Conservation (phyloP, 2,888 invertebrate genomes). For the Lepidocyrtinus sp. region DNA sequence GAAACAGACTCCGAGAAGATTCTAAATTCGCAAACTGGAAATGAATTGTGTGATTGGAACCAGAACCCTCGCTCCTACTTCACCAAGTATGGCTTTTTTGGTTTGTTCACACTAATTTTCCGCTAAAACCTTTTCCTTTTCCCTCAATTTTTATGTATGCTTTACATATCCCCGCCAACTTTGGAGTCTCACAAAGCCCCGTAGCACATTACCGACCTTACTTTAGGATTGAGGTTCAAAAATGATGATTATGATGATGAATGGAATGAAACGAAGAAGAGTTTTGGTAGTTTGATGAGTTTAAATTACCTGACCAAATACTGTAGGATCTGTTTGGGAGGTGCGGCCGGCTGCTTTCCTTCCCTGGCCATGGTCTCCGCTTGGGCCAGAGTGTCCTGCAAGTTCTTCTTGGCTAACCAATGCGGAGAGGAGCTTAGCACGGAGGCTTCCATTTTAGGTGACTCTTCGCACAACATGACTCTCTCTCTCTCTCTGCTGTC, state of each 20-base stretch:
- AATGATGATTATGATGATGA: neutral
- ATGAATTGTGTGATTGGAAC: too few species aligned
- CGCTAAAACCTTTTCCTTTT: too few species aligned
- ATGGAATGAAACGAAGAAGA: too few species aligned
- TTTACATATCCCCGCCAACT: too few species aligned
- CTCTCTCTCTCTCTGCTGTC: neutral
- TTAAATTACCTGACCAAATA: slow-evolving; percentile 70
- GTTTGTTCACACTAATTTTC: too few species aligned
- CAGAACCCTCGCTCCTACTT: too few species aligned
- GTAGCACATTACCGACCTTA: neutral
- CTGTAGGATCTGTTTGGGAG: slow-evolving; percentile 69
- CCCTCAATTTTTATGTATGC: too few species aligned
- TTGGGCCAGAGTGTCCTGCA: slow-evolving; percentile 69
- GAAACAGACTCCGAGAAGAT: too few species aligned
- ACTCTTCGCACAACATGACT: slow-evolving; percentile 59
- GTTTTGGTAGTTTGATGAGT: too few species aligned
- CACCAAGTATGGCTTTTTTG: too few species aligned
- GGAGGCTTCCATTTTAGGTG: slow-evolving; percentile 55
- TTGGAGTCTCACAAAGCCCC: neutral
- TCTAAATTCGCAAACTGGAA: too few species aligned
- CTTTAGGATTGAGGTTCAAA: neutral
- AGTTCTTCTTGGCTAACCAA: slow-evolving; percentile 63
- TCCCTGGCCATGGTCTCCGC: slow-evolving; percentile 69
- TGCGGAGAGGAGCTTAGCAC: slow-evolving; percentile 62
- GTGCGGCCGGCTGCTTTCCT: slow-evolving; percentile 67